Percentiles rank a stretch among this genome's conserved stretches.
Conservation (phyloP, 2,113 vertebrate genomes). For the Oreocharis arfaki region DNA sequence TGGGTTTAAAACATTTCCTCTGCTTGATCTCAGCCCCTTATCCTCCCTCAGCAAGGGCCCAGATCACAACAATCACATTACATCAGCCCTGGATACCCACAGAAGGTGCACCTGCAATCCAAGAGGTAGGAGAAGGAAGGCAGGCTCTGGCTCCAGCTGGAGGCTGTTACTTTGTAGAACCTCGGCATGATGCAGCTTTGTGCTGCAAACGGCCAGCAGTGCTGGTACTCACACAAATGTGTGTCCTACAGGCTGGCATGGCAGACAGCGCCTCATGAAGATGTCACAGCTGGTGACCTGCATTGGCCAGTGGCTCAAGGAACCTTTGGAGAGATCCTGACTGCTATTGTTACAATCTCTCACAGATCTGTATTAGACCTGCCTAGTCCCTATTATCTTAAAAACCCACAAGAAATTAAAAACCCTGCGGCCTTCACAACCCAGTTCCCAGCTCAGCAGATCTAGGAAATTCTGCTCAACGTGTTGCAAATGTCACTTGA, state of each 20-base stretch:
- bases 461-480: background rate
- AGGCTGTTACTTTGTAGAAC: background rate
- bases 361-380: background rate
- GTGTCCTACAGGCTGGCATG: background rate
- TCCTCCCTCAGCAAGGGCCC: background rate
- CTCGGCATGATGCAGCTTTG: background rate
- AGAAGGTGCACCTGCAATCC: background rate
- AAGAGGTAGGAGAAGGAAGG: background rate
- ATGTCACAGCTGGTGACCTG: background rate
- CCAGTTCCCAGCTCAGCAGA: background rate
- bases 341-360: background rate
- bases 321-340: background rate
- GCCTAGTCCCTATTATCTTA: background rate
- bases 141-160: background rate
- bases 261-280: background rate
- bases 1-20: background rate
- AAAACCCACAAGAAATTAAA: background rate
- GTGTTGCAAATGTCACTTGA: accelerated
- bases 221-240: background rate
- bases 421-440: background rate
- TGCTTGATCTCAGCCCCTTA: background rate
- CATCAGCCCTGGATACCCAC: background rate
- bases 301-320: background rate
- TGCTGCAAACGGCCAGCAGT: background rate
- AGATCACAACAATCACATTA: background rate